Evolutionary conservation across 2,888 invertebrate genomes (phyloP).

Genomic region (Melinopterus prodromus): DNA sequence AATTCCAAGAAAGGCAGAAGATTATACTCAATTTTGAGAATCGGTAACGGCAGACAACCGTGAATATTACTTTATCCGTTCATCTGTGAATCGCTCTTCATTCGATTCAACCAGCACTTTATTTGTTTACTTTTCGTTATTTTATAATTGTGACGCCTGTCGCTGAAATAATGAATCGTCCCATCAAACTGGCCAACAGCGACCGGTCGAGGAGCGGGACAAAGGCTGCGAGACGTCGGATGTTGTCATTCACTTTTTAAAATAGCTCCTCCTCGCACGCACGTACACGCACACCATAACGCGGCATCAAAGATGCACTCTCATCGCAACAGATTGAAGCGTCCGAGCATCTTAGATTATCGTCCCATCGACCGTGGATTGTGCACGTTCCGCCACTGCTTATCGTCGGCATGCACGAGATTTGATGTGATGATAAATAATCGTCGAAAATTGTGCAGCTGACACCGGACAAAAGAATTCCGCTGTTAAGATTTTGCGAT

Average conservation of each 20-base stretch:
- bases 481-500: background rate
- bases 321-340: background rate
- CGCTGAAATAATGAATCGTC: background rate
- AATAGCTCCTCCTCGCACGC: background rate
- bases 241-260: background rate
- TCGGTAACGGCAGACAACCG: background rate
- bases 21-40: background rate
- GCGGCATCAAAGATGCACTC: background rate
- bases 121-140: background rate
- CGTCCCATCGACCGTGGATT: background rate
- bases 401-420: background rate
- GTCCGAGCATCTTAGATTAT: background rate
- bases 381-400: background rate
- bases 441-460: background rate
- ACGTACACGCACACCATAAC: background rate
- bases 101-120: background rate
- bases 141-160: slow-evolving; percentile 4
- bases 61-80: background rate
- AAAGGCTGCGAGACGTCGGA: background rate
- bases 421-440: background rate
- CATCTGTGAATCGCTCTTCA: background rate
- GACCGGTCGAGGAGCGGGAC: background rate
- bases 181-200: background rate
- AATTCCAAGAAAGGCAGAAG: background rate
- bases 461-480: background rate